A percentile compares a stretch with the other conserved stretches of the same genome.
phyloP scores from a whole-genome alignment of 2,888 invertebrate genomes.

The Plebejus melissa region DNA sequence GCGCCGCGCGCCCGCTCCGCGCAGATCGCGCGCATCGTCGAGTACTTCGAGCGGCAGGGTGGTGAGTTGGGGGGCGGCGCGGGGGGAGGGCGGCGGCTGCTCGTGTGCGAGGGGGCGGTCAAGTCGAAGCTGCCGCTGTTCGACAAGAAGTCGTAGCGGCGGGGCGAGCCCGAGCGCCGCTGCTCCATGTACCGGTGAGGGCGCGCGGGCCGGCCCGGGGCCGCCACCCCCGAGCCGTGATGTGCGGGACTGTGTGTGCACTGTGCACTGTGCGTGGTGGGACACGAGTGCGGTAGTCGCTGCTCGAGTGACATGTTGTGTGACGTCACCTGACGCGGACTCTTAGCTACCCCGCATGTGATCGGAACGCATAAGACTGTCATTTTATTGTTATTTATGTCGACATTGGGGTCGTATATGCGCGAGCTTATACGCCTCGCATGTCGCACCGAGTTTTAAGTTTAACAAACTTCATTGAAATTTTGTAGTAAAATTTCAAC shows the following conservation, averaged over 20 bases:
- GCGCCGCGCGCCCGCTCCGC: slow-evolving; percentile 80
- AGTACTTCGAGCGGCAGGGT: slow-evolving; percentile 91
- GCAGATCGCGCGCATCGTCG: slow-evolving; percentile 90
- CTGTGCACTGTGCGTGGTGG: neutral
- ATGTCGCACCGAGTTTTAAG: neutral
- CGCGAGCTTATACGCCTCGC: neutral
- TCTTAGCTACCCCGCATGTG: neutral
- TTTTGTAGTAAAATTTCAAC: slow-evolving; percentile 13
- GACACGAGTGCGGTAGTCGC: neutral
- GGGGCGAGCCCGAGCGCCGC: slow-evolving; percentile 33
- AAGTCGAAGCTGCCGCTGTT: slow-evolving; percentile 91
- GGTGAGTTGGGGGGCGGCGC: slow-evolving; percentile 61
- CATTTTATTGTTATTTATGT: neutral
- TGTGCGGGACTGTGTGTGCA: neutral
- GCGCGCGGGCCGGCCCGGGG: slow-evolving; percentile 3
- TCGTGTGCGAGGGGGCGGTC: slow-evolving; percentile 92
- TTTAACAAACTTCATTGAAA: neutral
- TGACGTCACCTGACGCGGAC: neutral
- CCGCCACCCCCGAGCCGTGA: no score
- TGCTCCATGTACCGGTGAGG: slow-evolving; percentile 31
- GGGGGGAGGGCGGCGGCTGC: slow-evolving; percentile 81
- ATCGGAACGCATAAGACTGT: neutral
- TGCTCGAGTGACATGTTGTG: neutral
- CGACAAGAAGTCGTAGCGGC: slow-evolving; percentile 79
- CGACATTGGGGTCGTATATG: neutral